Conservation (phyloP, 2,888 invertebrate species). For the Drosophila mayaguana region DNA sequence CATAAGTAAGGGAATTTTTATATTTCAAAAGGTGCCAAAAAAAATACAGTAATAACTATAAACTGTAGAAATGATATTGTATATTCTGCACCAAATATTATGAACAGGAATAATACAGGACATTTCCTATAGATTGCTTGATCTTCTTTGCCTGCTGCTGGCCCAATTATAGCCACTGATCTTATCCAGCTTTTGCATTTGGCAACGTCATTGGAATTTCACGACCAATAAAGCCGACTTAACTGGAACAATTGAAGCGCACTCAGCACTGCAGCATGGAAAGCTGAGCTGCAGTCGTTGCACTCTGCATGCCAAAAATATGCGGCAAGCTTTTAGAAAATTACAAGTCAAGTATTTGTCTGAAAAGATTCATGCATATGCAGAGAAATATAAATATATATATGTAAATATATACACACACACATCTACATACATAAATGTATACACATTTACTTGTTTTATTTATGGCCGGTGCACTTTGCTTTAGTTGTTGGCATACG, state of each 20-base stretch:
- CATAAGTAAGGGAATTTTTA: not conserved
- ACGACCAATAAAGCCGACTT: slow-evolving; percentile 16
- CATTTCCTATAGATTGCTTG: not conserved
- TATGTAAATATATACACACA: slow-evolving; percentile 4
- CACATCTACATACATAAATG: slow-evolving; percentile 10
- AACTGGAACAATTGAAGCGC: slow-evolving; percentile 16
- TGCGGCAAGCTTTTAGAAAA: slow-evolving; percentile 79
- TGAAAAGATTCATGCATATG: slow-evolving; percentile 7
- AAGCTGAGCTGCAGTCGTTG: slow-evolving; percentile 25
- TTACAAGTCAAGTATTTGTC: slow-evolving; percentile 71
- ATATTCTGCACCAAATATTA: not conserved
- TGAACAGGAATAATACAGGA: not conserved
- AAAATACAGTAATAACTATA: not conserved
- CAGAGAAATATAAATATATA: slow-evolving; percentile 1
- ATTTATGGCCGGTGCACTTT: slow-evolving; percentile 70
- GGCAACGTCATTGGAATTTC: slow-evolving; percentile 28
- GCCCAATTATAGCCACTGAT: not conserved
- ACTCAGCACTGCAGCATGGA: slow-evolving; percentile 17
- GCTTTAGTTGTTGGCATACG: slow-evolving; percentile 72
- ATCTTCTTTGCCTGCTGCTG: not conserved
- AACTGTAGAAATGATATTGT: not conserved
- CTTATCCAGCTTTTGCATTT: not conserved
- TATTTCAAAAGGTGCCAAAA: not conserved
- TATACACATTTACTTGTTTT: slow-evolving; percentile 58
- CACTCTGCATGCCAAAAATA: slow-evolving; percentile 74